Evolutionary conservation across 2,888 invertebrate species (phyloP).

Genomic region (Ennomos erosarius): DNA sequence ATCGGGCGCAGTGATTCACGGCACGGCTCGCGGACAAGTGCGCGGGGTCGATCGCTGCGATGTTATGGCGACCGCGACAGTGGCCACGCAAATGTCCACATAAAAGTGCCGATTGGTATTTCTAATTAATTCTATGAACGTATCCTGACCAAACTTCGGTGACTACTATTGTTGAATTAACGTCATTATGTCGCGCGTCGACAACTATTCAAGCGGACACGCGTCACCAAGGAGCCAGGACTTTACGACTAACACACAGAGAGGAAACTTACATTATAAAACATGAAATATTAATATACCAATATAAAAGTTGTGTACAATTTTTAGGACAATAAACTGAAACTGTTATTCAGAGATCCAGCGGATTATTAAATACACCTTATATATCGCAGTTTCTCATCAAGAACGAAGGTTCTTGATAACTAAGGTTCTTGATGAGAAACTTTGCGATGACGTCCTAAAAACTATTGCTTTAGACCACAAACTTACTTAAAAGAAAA

Average conservation of each 20-base stretch:
- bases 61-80: slow-evolving; percentile 40
- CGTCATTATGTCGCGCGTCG: slow-evolving; percentile 47
- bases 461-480: no score
- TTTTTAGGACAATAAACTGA: no score
- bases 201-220: slow-evolving; percentile 32
- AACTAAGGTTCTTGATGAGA: no score
- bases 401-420: no score
- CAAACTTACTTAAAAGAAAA: no score
- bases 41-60: slow-evolving; percentile 30
- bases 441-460: no score
- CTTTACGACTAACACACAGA: not conserved
- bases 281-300: no score
- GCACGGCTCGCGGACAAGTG: slow-evolving; percentile 48
- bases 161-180: slow-evolving; percentile 56
- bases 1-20: slow-evolving; percentile 48
- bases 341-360: not conserved
- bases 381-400: no score
- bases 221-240: slow-evolving; percentile 12
- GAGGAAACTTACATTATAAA: slow-evolving; percentile 4
- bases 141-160: slow-evolving; percentile 58
- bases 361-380: no score
- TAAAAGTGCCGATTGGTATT: slow-evolving; percentile 37
- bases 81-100: slow-evolving; percentile 43
- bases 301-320: no score
- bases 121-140: slow-evolving; percentile 73